These are phyloP conservation scores for Campoletis sonorensis DNA, from an alignment of 1,140 invertebrate species.

Conservation along the genomic window DNA sequence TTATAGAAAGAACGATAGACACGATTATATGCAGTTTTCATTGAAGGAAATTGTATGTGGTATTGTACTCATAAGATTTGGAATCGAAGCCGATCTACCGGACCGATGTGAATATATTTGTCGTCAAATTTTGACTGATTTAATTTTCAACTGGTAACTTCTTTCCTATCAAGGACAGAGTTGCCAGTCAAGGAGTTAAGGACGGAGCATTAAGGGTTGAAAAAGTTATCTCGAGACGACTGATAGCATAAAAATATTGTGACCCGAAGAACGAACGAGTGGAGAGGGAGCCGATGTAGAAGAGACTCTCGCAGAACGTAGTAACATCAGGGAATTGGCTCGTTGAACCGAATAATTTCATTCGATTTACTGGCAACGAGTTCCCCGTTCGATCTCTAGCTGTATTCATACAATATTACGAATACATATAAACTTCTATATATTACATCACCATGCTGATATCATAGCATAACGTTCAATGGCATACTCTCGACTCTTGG, in stretches of 20 bases:
- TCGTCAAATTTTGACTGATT: too few species aligned
- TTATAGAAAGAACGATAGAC: neutral
- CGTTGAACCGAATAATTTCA: constrained; percentile 62
- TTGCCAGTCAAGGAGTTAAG: too few species aligned
- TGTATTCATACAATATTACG: neutral
- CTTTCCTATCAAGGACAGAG: too few species aligned
- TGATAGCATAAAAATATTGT: neutral
- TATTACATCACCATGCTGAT: constrained; percentile 13
- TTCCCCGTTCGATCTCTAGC: constrained; percentile 13
- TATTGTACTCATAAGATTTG: too few species aligned
- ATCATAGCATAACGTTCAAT: constrained; percentile 13
- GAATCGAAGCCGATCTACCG: too few species aligned
- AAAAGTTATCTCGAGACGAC: too few species aligned
- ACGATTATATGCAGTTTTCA: constrained; percentile 48
- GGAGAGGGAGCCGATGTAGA: neutral
- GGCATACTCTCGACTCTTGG: neutral
- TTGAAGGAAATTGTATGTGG: neutral
- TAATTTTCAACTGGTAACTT: too few species aligned
- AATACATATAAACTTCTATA: neutral
- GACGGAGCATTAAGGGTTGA: too few species aligned
- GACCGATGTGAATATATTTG: too few species aligned
- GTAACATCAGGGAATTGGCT: constrained; percentile 39
- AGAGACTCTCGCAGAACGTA: neutral
- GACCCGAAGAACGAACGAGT: constrained; percentile 29
- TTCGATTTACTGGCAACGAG: constrained; percentile 49